Evolutionary conservation across 1,140 invertebrate genomes (phyloP), one percentile per base, ranked within the genome.

Genomic region (Goniozus legneri): DNA sequence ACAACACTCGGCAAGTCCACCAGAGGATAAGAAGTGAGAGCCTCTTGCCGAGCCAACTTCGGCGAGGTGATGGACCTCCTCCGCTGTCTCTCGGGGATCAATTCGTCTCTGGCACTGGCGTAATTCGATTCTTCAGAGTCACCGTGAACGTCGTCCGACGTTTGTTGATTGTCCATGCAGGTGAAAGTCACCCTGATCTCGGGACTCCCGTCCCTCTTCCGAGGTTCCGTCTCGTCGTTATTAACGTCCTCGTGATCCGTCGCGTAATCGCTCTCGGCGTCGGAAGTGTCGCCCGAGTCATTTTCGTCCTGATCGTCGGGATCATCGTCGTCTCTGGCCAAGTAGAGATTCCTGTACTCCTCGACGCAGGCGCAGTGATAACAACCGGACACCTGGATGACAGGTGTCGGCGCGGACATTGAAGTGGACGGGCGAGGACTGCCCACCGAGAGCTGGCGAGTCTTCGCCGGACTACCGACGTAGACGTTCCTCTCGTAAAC

Each of bases 31-130:
- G 62, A 65, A 4, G 70, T 73, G 4, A 73, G 52, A n/a, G 89
- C 89, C 64, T 90, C 87, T 64, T 91, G 87, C 6, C 88, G 78
- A 31, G 88, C 84, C 21, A 87, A 37, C 81, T 82, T 58, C 80
- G 77, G 48, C 80, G 74, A 64, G 67, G 71, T 30, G 74, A 61
- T 54, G 53, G 62, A 77, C 40, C 75, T 66, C 36, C 75, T 58
- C n/a, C 72, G 50, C 39, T 66, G 60, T 15, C 62, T 56, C 8
- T 58, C 61, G 1, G 66, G 61, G 12, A 63, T 45, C 2, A 67
- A 36, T 1, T 67, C 68, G 10, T 53, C 44, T 7, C 40, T 60
- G 2, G 52, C 45, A 15, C 65, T 61, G 13, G 42, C 42, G n/a
- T n/a, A n/a, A n/a, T n/a, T n/a, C n/a, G n/a, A n/a, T n/a, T n/a